Conservation (phyloP, 2,888 invertebrate genomes). For the Eupithecia subumbrata region DNA sequence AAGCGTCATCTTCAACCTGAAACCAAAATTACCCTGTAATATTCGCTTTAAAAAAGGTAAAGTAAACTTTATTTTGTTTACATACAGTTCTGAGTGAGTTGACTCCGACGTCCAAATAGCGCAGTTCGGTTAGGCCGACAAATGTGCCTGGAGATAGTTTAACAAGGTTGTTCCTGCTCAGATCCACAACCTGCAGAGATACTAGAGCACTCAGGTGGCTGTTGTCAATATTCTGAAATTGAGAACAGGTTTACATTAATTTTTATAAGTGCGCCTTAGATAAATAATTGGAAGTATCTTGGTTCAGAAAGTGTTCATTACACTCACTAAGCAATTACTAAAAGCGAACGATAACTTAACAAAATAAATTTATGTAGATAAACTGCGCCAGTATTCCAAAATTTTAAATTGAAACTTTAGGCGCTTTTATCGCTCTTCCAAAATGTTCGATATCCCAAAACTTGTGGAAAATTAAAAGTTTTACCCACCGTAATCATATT, state of each 20-base stretch:
- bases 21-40: conserved; percentile 36
- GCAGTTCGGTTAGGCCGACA: conserved; percentile 87
- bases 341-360: neutral
- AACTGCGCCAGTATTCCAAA: conserved; percentile 27
- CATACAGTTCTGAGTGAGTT: conserved; percentile 94
- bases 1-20: conserved; percentile 94
- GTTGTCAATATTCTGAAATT: conserved; percentile 89
- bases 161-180: conserved; percentile 93
- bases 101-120: conserved; percentile 91
- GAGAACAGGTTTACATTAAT: neutral
- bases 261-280: neutral
- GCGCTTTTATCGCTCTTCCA: conserved; percentile 38
- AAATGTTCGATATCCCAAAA: conserved; percentile 42
- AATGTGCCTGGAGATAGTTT: conserved; percentile 93
- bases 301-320: neutral
- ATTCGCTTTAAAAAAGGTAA: neutral
- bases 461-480: conserved; percentile 44
- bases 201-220: conserved; percentile 87
- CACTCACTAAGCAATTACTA: neutral
- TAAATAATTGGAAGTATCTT: neutral
- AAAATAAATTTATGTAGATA: neutral
- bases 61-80: conserved; percentile 41
- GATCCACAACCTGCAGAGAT: conserved; percentile 89
- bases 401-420: conserved; percentile 40
- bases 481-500: conserved; percentile 91